Base-by-base conservation (phyloP, 2,113 vertebrate species). In the Bostrychus sinensis region DNA sequence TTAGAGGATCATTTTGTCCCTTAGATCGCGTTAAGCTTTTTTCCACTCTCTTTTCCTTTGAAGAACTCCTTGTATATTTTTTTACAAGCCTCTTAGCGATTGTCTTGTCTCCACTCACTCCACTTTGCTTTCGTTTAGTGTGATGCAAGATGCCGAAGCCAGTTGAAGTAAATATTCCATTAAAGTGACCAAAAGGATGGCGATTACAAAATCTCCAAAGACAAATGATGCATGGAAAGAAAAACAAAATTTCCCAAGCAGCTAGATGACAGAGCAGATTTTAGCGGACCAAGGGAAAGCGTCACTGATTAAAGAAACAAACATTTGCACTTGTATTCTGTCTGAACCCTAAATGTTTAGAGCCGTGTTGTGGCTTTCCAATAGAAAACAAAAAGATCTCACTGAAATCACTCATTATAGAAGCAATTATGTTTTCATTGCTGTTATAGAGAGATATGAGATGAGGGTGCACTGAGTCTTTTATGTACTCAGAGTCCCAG, bases 391-490 rank as follows among this genome's bases (percentile, higher is more conserved):
- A 50, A 26, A 23, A 13, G 6, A 26, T 50, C 22, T 42, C 7
- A n/a, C 38, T 43, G 19, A 9, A 14, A 38, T 48, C 22, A 57
- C 48, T 70, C 51, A 59, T 69, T 23, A 32, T 12, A 23, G 25
- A 71, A 34, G 57, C 39, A 54, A 46, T 26, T 10, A 25, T 7
- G 38, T 16, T 0, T 58, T 56, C 58, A 50, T 11, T 36, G 36
- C 14, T 16, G 23, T 48, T 58, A 42, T 53, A 38, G 39, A 2
- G 51, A 0, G 4, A 20, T 28, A 22, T 63, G 5, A 0, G 25
- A 54, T 10, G 75, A 70, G 73, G 70, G 57, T 26, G 6, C 26
- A 17, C n/a, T 68, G 78, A 62, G 17, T 62, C 56, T 75, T 69
- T 78, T 16, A 11, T 7, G 20, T 54, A 56, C 74, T 65, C 65